These are phyloP conservation scores for Turnix velox DNA, from an alignment of 2,113 vertebrate genomes.

Conservation along the genomic window DNA sequence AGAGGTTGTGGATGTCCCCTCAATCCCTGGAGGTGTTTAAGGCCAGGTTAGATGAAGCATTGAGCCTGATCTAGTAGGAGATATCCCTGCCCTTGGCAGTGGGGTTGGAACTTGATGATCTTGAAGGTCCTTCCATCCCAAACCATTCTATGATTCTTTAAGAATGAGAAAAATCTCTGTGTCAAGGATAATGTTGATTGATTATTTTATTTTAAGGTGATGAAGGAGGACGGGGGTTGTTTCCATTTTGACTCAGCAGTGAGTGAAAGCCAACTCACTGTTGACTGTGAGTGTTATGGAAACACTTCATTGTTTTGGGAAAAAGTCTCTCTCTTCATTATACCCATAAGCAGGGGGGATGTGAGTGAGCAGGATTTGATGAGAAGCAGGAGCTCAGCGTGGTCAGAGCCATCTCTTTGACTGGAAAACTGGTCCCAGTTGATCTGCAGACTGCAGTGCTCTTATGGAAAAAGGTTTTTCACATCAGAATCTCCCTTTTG, in stretches of 20 bases:
- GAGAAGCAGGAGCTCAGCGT: fast-evolving
- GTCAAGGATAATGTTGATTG: not conserved
- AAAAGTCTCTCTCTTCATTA: not conserved
- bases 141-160: too few relatives aligned
- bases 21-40: too few relatives aligned
- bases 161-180: not conserved
- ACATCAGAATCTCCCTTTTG: not conserved
- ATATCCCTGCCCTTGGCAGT: too few relatives aligned
- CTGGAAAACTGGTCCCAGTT: not conserved
- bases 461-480: not conserved
- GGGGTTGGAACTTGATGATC: too few relatives aligned
- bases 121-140: too few relatives aligned
- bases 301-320: not conserved
- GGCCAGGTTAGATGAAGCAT: too few relatives aligned
- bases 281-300: not conserved
- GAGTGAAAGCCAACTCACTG: not conserved
- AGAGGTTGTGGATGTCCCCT: too few relatives aligned
- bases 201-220: not conserved
- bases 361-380: not conserved
- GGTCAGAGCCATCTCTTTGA: not conserved
- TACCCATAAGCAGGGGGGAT: not conserved
- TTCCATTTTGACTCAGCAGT: not conserved
- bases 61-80: too few relatives aligned
- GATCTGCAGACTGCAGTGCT: not conserved
- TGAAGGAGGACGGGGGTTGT: not conserved